Base-by-base conservation (phyloP, 2,113 vertebrate species). In the Alethe diademata region DNA sequence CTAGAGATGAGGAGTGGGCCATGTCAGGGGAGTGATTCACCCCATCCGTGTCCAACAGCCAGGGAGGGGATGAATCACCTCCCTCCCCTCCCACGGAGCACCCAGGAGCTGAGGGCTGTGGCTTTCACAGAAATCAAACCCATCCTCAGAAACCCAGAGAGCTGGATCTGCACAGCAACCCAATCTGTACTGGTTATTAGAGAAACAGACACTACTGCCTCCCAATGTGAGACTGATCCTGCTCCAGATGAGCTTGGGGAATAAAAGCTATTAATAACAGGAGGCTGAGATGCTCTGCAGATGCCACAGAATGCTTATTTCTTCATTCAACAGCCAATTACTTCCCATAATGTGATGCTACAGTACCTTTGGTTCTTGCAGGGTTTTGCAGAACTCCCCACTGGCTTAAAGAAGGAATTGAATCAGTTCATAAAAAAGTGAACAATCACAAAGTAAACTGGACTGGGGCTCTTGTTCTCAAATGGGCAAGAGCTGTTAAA, bases 261-360 rank as follows among this genome's bases (percentile, higher is more conserved):
- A 93, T 76, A 94, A 94, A 86, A 50, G 71, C 64, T 73, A 62
- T 92, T 90, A 96, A 88, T 92, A 93, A 83, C 36, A 86, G 71
- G 14, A 83, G 78, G 67, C 60, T 72, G 56, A 83, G 78, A 93
- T 76, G 66, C 86, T 83, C 78, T 93, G 57, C 57, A 84, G 84
- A 81, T 87, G 84, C 61, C 96, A 48, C 11, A 84, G 64, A 51
- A 60, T 48, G 51, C 48, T 92, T 84, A 67, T 91, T 90, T 69
- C 81, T 87, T 71, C 85, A 82, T 9, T 75, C 81, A 91, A 66
- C 36, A 84, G 78, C 43, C 43, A 91, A 75, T 75, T 90, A 85
- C 45, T 72, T 43, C 61, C 69, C 31, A 67, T 42, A 72, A 94
- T 48, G 87, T 43, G 65, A 85, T 85, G 73, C 78, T 75, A 75